Evolutionary conservation across 2,888 invertebrate genomes (phyloP).

Genomic region (Amphipyra tragopoginis): DNA sequence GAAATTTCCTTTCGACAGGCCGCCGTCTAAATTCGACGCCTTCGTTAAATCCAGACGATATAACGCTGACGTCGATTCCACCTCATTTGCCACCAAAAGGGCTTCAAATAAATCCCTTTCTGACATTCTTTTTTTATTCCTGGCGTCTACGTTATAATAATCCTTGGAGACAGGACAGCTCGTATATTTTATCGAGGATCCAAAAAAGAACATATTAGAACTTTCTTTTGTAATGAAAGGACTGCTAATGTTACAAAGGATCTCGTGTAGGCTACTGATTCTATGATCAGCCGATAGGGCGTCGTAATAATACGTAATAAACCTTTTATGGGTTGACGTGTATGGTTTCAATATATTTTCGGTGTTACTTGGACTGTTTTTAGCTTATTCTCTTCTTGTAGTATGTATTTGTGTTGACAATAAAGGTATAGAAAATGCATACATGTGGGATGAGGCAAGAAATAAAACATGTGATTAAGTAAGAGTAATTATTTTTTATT

Average conservation of each 20-base stretch:
- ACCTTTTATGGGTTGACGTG: constrained; percentile 43
- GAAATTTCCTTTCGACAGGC: constrained; percentile 50
- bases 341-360: constrained; percentile 32
- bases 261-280: constrained; percentile 38
- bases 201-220: constrained; percentile 56
- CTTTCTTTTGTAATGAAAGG: constrained; percentile 56
- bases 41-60: constrained; percentile 64
- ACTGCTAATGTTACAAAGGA: constrained; percentile 51
- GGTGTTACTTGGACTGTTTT: constrained; percentile 5
- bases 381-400: neutral
- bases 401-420: no score
- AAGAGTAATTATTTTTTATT: no score
- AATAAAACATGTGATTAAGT: no score
- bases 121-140: constrained; percentile 73
- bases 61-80: constrained; percentile 73
- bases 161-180: constrained; percentile 60
- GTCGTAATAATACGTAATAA: constrained; percentile 50
- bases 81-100: constrained; percentile 77
- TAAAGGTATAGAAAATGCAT: no score
- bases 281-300: constrained; percentile 42
- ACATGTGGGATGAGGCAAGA: no score
- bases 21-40: constrained; percentile 58
- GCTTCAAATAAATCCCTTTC: constrained; percentile 75
- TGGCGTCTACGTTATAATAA: constrained; percentile 67
- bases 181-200: constrained; percentile 62